Conservation (phyloP, 2,888 invertebrate species). For the Amblyteles armatorius region DNA sequence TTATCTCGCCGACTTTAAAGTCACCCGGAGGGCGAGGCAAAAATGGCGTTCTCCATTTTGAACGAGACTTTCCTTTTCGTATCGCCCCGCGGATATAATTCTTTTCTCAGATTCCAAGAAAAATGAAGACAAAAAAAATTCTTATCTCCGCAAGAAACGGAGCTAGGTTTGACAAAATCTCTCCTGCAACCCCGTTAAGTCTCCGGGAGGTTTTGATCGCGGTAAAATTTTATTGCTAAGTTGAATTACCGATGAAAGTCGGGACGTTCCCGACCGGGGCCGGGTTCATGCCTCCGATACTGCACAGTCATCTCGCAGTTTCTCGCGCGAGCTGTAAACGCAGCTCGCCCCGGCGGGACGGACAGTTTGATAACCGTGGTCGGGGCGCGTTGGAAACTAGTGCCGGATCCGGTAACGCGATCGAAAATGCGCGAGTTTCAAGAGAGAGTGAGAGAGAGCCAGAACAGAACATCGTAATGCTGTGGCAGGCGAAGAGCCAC, state of each 20-base stretch:
- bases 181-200: background rate
- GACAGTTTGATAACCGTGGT: constrained; percentile 69
- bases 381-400: constrained; percentile 62
- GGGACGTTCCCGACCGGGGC: background rate
- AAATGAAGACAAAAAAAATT: background rate
- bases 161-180: background rate
- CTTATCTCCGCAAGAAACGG: background rate
- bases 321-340: constrained; percentile 34
- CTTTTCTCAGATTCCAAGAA: background rate
- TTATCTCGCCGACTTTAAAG: constrained; percentile 26
- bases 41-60: background rate
- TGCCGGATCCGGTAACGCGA: constrained; percentile 62
- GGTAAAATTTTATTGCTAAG: constrained; percentile 21
- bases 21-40: background rate
- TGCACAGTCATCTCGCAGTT: constrained; percentile 19
- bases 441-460: constrained; percentile 8
- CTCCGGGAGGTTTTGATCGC: background rate
- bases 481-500: constrained; percentile 44
- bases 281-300: background rate
- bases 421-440: constrained; percentile 53
- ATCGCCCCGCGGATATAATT: background rate
- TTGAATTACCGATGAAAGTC: constrained; percentile 7
- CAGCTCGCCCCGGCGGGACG: constrained; percentile 58
- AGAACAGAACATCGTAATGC: constrained; percentile 36
- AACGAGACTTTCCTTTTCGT: background rate